phyloP scores from a whole-genome alignment of 2,888 invertebrate genomes.

The Calliopum simillimum region DNA sequence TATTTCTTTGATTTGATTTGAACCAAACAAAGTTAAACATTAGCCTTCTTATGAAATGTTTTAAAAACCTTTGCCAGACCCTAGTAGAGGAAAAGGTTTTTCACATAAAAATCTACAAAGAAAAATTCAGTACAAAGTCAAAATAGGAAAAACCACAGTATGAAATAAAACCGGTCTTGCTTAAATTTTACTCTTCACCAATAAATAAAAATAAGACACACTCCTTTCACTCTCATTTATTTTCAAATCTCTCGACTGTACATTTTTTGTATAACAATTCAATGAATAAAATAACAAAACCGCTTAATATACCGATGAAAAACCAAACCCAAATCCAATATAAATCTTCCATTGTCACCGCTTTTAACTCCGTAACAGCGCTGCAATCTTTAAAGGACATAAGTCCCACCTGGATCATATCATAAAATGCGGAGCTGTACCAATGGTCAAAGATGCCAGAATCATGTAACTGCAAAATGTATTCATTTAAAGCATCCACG shows the following conservation, averaged over 20 bases:
- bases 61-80: too few species aligned
- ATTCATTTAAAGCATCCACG: conserved; percentile 18
- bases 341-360: neutral
- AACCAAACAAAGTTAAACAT: too few species aligned
- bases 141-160: too few species aligned
- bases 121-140: too few species aligned
- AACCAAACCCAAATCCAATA: conserved; percentile 15
- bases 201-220: too few species aligned
- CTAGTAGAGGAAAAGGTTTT: too few species aligned
- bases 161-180: too few species aligned
- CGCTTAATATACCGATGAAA: neutral
- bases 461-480: conserved; percentile 7
- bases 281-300: neutral
- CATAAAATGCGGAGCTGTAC: conserved; percentile 17
- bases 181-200: too few species aligned
- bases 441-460: conserved; percentile 25
- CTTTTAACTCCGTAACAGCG: neutral
- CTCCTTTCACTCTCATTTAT: too few species aligned
- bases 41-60: too few species aligned
- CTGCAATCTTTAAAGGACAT: conserved; percentile 20
- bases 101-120: too few species aligned
- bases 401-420: conserved; percentile 26
- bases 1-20: too few species aligned
- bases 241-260: neutral
- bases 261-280: conserved; percentile 16